Evolutionary conservation across 1,140 invertebrate genomes (phyloP), one percentile per base, ranked within the genome.

Genomic region (Cataglyphis hispanica): DNA sequence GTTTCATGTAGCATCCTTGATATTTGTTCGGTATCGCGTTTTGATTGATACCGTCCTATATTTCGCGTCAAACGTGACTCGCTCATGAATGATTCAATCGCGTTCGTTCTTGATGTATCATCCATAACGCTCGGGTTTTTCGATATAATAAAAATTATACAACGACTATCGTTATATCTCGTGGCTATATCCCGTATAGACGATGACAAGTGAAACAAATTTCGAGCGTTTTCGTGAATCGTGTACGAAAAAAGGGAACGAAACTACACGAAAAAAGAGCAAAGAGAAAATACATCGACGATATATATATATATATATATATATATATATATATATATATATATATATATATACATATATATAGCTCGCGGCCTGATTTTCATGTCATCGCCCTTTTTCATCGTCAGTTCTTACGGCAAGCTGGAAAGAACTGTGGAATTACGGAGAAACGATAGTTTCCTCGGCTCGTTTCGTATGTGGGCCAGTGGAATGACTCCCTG

Each of bases 401-500:
- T 64, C 31, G 43, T 67, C 31, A 16, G 40, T 83, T 74, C 53
- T 83, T 37, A 27, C 43, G n/a, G 53, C 53, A 25, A 72, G 25
- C 46, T 72, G 8, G 69, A 72, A 72, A n/a, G 27, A 83, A 40
- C 76, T 50, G 43, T 40, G 53, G 64, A 53, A 89, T 89, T 83
- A 84, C 25, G 53, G 85, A 25, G 60, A 60, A 67, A 64, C 70
- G 76, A 90, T 87, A 60, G 66, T 72, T 83, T 78, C n/a, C 66
- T 81, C 75, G 61, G 64, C 34, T 88, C 75, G 80, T 87, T 78
- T 85, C 86, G 86, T 87, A 91, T 91, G 50, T 91, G 83, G 90
- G 88, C 85, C 91, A 91, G 60, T 72, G 66, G 87, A 86, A 86
- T 90, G 60, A 43, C 72, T 83, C 81, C 84, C 89, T 87, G 90